Evolutionary conservation across 1,140 invertebrate genomes (phyloP), one percentile per base, ranked within the genome.

Genomic region (Zelostemma sp.): DNA sequence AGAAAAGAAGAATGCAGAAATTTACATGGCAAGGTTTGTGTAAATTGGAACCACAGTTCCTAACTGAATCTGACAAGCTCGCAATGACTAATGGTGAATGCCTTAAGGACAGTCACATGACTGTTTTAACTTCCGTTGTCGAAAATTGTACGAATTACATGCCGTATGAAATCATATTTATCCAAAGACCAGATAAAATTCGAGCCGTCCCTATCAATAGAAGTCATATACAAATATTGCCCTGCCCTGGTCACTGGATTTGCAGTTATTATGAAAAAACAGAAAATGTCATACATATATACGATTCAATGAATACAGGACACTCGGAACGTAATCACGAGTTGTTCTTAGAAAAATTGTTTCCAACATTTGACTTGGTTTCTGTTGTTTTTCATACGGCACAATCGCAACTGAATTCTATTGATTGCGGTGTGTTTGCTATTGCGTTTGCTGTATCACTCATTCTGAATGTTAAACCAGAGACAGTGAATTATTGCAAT

Each of bases 381-480:
- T 41, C 0, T n/a, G 15, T 48, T 18, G 19, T 21, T 21, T 69
- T 49, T 48, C 15, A 19, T 16, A 45, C 28, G 48, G 59, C 63
- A 14, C 59, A 64, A 38, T 17, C 48, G 0, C 59, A 69, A 41
- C n/a, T 14, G 1, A 64, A 64, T 60, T 25, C 1, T 11, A 46
- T 49, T n/a, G 60, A 60, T 46, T 64, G 55, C 41, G 60, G 60
- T 3, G n/a, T 63, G n/a, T 63, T 63, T 33, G 49, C 55, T 4
- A 68, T 58, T 6, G 48, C 59, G 9, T 54, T 69, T 28, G 55
- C 60, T 9, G 31, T 56, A n/a, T 59, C 60, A n/a, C 1, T 54
- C 2, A 12, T 62, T 1, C 38, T 15, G 41, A 6, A 25, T 28
- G 14, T 43, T 19, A 43, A 56, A 38, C 45, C 51, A 6, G 14